phyloP scores from a whole-genome alignment of 2,113 vertebrate genomes.

The Okapia johnstoni region DNA sequence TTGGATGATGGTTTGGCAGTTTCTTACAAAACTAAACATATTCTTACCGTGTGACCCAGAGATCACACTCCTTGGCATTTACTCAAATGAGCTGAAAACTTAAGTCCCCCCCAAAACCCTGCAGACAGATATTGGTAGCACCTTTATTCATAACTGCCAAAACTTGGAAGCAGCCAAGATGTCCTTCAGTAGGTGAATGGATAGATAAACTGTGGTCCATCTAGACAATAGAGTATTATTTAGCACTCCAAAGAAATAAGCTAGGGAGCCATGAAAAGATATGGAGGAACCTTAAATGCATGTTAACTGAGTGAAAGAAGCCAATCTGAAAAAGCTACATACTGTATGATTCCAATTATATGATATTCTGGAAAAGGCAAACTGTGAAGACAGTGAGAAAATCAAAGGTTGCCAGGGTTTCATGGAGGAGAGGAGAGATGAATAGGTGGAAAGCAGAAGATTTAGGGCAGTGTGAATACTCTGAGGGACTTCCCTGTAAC shows the following conservation, averaged over 20 bases:
- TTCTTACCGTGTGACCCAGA: neutral
- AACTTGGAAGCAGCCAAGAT: neutral
- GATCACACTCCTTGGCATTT: neutral
- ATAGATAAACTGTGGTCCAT: neutral
- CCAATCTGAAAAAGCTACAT: neutral
- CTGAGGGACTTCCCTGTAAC: neutral
- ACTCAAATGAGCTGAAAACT: neutral
- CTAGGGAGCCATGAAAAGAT: neutral
- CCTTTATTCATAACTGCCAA: neutral
- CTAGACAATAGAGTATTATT: neutral
- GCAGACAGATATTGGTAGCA: neutral
- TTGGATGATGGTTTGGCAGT: neutral
- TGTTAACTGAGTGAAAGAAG: neutral
- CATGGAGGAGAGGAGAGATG: neutral
- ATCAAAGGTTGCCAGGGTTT: neutral
- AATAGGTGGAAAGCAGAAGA: neutral
- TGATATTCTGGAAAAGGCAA: neutral
- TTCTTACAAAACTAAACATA: neutral
- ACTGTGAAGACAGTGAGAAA: neutral
- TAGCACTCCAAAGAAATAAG: neutral
- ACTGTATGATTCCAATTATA: neutral
- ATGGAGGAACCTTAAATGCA: neutral
- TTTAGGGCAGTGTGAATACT: neutral
- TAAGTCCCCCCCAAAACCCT: neutral
- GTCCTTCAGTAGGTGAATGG: neutral